These are phyloP conservation scores for Eclectus roratus DNA, from an alignment of 2,113 vertebrate genomes.

Conservation along the genomic window DNA sequence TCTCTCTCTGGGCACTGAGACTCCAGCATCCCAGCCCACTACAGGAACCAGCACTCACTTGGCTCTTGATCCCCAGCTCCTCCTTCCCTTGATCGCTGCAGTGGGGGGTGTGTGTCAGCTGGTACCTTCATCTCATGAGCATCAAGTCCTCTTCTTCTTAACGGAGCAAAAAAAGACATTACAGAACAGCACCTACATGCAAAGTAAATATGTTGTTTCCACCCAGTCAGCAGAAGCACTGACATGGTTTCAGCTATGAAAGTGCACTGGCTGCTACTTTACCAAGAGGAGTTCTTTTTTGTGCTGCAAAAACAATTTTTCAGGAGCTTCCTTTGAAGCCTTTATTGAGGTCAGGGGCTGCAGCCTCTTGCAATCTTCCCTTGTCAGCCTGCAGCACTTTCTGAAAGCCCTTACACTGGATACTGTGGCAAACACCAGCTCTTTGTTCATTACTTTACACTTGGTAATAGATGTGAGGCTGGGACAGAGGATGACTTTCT, in stretches of 20 bases:
- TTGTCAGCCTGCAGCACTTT: not conserved
- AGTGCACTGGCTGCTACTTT: not conserved
- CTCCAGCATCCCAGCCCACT: not conserved
- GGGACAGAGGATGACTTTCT: not conserved
- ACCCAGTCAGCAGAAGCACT: not conserved
- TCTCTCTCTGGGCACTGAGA: not conserved
- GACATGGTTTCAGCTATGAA: not conserved
- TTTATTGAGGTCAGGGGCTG: slow-evolving; percentile 11
- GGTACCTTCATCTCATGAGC: not conserved
- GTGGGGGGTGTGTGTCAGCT: not conserved
- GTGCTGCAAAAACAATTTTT: not conserved
- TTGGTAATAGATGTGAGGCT: not conserved
- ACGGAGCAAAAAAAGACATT: not conserved
- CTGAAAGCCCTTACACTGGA: not conserved
- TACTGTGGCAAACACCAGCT: not conserved
- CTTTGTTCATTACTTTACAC: slow-evolving; percentile 41
- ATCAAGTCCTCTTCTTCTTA: not conserved
- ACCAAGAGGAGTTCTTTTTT: not conserved
- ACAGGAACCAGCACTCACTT: not conserved
- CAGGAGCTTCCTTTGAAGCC: slow-evolving; percentile 19
- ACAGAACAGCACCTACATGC: not conserved
- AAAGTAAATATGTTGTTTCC: not conserved
- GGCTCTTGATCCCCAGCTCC: not conserved
- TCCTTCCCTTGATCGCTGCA: not conserved
- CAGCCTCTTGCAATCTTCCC: not conserved